A percentile compares a stretch with the other conserved stretches of the same genome.
These are phyloP conservation scores for Drosophila grimshawi DNA, from an alignment of 1,140 invertebrate species.

Conservation along the genomic window DNA sequence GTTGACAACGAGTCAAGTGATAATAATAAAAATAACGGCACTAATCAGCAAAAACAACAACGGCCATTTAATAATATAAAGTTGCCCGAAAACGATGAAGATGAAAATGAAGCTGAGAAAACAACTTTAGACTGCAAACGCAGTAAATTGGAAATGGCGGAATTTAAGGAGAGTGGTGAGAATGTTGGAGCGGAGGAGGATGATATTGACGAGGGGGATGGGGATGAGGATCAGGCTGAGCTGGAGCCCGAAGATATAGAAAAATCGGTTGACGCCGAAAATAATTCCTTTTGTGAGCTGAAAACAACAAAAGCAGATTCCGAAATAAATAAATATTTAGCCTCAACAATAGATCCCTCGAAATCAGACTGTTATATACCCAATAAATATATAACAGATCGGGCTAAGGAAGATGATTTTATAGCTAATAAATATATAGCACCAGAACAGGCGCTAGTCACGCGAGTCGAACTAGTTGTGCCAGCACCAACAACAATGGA, in stretches of 20 bases:
- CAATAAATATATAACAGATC: not conserved
- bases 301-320: too few relatives aligned
- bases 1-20: not conserved
- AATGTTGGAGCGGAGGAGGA: too few relatives aligned
- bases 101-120: too few relatives aligned
- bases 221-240: not conserved
- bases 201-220: not conserved
- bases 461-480: constrained; percentile 66
- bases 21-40: constrained; percentile 10
- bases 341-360: too few relatives aligned
- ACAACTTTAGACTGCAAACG: too few relatives aligned
- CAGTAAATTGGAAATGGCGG: too few relatives aligned
- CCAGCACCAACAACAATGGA: constrained; percentile 30
- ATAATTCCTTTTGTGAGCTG: too few relatives aligned
- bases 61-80: constrained; percentile 16
- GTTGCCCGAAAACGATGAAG: not conserved
- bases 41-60: not conserved
- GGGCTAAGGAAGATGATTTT: not conserved
- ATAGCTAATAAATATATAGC: constrained; percentile 48
- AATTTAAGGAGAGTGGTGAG: too few relatives aligned
- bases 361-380: too few relatives aligned
- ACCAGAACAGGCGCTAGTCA: constrained; percentile 70
- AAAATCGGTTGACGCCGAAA: too few relatives aligned
- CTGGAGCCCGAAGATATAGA: too few relatives aligned
- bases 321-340: too few relatives aligned